A percentile compares a stretch with the other conserved stretches of the same genome.
Conservation (phyloP, 1,140 invertebrate genomes). For the Drosophila sproati region DNA sequence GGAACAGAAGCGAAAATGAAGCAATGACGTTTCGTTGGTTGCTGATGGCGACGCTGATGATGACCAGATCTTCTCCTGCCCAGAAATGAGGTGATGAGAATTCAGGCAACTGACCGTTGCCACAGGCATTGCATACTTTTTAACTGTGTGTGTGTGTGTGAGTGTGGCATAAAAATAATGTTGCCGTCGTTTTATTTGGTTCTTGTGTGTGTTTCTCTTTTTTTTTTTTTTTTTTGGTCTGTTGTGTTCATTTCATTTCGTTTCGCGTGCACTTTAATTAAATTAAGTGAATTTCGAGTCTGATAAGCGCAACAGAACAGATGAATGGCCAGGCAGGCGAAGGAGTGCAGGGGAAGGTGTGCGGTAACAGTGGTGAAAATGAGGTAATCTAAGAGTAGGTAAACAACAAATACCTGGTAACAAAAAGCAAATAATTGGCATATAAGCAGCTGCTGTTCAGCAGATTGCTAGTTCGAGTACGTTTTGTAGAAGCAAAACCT, state of each 20-base stretch:
- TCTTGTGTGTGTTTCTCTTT: neutral
- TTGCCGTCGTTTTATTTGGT: conserved; percentile 36
- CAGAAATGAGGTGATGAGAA: conserved; percentile 45
- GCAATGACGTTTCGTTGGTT: conserved; percentile 64
- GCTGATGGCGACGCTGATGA: conserved; percentile 38
- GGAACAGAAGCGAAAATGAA: conserved; percentile 64
- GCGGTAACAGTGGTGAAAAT: neutral
- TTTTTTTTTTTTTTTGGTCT: conserved; percentile 5
- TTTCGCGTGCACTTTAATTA: conserved; percentile 65
- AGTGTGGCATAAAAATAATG: conserved; percentile 56
- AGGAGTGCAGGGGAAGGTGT: neutral
- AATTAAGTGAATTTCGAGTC: conserved; percentile 73
- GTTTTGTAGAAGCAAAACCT: too few species aligned
- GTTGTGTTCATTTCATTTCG: conserved; percentile 32
- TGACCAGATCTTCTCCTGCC: conserved; percentile 29
- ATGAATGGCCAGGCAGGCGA: neutral
- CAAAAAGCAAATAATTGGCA: neutral
- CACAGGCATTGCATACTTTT: conserved; percentile 37
- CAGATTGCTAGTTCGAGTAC: too few species aligned
- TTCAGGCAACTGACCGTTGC: conserved; percentile 51
- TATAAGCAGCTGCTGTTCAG: neutral
- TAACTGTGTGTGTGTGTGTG: conserved; percentile 6
- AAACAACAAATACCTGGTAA: conserved; percentile 2
- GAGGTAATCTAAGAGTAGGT: neutral
- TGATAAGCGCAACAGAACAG: conserved; percentile 62